Base-by-base conservation (phyloP, 2,888 invertebrate genomes). In the Drosophila lutescens region DNA sequence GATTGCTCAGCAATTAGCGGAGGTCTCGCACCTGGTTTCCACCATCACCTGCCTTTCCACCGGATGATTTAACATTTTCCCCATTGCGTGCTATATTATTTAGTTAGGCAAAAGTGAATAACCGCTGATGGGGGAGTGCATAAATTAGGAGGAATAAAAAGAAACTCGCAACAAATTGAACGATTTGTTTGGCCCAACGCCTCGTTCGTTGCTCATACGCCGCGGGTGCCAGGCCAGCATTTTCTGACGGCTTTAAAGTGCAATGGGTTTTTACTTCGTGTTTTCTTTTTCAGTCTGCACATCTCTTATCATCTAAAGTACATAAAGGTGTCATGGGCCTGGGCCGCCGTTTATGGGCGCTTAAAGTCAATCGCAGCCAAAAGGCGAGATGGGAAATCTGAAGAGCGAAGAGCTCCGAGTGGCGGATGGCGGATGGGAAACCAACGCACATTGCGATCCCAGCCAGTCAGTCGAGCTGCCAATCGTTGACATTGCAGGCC, bases 231-330 rank as follows among this genome's bases (percentile, higher is more conserved):
- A 58, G 49, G 66, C 53, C 55, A 60, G 49, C 26, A 53, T 41
- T 65, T 69, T 56, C n/a, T 26, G 56, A n/a, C 44, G 9, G 46
- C 44, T 63, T 72, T 63, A 60, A 56, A 56, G 66, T 70, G 65
- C 72, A 69, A 44, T 63, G 57, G 55, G 49, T 55, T 41, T 13
- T n/a, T n/a, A n/a, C n/a, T n/a, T n/a, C n/a, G n/a, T n/a, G n/a
- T n/a, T n/a, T n/a, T n/a, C n/a, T 34, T 3, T 51, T 47, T 40
- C 60, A 10, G 51, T 41, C 47, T 60, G 54, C 43, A 66, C 72
- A 83, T 88, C 78, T 86, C 81, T 83, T 86, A 88, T 84, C 88
- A 83, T 83, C 80, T 83, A 83, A 83, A 80, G 84, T 43, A 67
- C 83, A 88, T 88, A 83, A 79, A 70, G 66, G 80, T 55, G 66